These are phyloP conservation scores for Stegodyphus mimosarum DNA, from an alignment of 1,140 invertebrate species.

Conservation along the genomic window DNA sequence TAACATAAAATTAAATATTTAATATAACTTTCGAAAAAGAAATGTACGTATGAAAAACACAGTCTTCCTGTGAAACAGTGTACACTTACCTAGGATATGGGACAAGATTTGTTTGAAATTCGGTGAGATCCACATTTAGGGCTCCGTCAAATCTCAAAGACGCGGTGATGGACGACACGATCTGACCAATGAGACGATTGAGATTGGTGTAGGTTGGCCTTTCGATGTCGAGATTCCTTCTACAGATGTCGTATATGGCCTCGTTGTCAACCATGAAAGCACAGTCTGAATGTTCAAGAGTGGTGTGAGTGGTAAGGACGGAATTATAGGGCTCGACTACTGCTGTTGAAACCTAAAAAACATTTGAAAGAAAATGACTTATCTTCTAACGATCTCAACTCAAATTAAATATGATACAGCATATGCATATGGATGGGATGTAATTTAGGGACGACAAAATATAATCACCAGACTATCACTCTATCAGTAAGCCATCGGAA, in stretches of 20 bases:
- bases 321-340: constrained; percentile 93
- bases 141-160: constrained; percentile 80
- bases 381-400: too few relatives aligned
- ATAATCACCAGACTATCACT: too few relatives aligned
- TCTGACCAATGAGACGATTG: constrained; percentile 73
- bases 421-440: too few relatives aligned
- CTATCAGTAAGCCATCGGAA: too few relatives aligned
- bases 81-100: constrained; percentile 72
- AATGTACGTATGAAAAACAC: too few relatives aligned
- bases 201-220: constrained; percentile 74
- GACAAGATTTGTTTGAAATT: constrained; percentile 79
- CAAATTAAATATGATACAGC: too few relatives aligned
- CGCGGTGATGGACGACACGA: constrained; percentile 75
- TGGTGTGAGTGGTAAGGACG: constrained; percentile 82
- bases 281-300: constrained; percentile 83
- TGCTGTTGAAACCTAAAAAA: constrained; percentile 73
- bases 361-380: constrained; percentile 59
- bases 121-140: constrained; percentile 78
- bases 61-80: background rate
- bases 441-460: too few relatives aligned
- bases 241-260: constrained; percentile 80
- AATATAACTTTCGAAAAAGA: too few relatives aligned
- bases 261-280: constrained; percentile 82
- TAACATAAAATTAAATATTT: too few relatives aligned
- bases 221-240: constrained; percentile 75